A percentile compares a stretch with the other conserved stretches of the same genome.
Conservation (phyloP, 2,797 vertebrate species). For the Aplochiton taeniatus region DNA sequence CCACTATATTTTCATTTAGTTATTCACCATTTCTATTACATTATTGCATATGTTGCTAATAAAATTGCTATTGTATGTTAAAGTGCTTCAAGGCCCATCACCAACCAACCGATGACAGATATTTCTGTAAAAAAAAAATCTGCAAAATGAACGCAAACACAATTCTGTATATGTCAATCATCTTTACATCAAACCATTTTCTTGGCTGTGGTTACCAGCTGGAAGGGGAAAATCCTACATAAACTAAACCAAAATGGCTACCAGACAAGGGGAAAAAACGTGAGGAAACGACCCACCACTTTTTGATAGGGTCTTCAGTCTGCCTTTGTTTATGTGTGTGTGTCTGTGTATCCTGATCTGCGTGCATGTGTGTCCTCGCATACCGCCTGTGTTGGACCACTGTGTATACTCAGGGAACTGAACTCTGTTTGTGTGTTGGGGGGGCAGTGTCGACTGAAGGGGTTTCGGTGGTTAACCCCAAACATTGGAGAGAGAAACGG, state of each 20-base stretch:
- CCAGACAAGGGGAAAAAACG: slow-evolving; percentile 52
- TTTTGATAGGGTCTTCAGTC: slow-evolving; percentile 49
- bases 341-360: slow-evolving; percentile 45
- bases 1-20: too few relatives aligned
- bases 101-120: background rate
- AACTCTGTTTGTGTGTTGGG: slow-evolving; percentile 39
- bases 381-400: slow-evolving; percentile 56
- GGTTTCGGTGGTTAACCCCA: slow-evolving; percentile 72
- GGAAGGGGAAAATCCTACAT: slow-evolving; percentile 51
- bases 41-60: too few relatives aligned
- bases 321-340: slow-evolving; percentile 41
- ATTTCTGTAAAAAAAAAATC: slow-evolving; percentile 25
- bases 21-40: too few relatives aligned
- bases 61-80: too few relatives aligned
- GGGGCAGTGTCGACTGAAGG: slow-evolving; percentile 36
- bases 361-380: slow-evolving; percentile 61
- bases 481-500: slow-evolving; percentile 57
- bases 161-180: slow-evolving; percentile 39
- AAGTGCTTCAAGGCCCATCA: too few relatives aligned
- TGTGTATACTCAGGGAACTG: slow-evolving; percentile 65
- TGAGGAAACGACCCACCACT: slow-evolving; percentile 41
- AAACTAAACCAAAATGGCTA: slow-evolving; percentile 58
- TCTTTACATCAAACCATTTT: slow-evolving; percentile 7
- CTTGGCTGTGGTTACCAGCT: slow-evolving; percentile 61
- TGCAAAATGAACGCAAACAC: slow-evolving; percentile 14